Conservation (phyloP, 2,888 invertebrate species). For the Plagodis pulveraria region DNA sequence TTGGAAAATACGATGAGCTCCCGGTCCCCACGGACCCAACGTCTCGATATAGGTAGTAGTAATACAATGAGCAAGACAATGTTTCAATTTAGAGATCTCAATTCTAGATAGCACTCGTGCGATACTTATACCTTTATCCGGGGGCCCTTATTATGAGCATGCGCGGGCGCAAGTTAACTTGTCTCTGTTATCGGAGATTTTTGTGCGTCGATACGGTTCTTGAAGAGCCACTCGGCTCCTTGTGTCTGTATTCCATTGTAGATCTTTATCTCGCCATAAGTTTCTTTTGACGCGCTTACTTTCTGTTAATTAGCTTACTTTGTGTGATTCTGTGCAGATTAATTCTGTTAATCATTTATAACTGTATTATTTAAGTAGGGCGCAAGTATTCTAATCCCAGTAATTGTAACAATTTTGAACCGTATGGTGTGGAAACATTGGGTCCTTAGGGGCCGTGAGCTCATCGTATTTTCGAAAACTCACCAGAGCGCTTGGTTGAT, state of each 20-base stretch:
- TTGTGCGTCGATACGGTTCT: constrained; percentile 70
- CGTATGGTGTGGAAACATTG: no score
- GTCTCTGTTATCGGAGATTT: constrained; percentile 79
- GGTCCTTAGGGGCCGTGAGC: no score
- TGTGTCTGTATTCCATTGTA: constrained; percentile 58
- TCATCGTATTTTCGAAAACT: no score
- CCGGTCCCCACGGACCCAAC: no score
- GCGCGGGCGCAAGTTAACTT: constrained; percentile 77
- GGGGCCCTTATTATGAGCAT: constrained; percentile 71
- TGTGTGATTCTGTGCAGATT: constrained; percentile 24
- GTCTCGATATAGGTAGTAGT: no score
- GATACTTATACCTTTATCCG: constrained; percentile 74
- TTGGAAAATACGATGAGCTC: no score
- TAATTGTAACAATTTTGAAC: no score
- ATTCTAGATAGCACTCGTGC: constrained; percentile 69
- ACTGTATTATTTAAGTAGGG: not conserved
- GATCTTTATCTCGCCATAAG: constrained; percentile 58
- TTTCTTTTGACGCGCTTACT: constrained; percentile 54
- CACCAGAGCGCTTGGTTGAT: no score
- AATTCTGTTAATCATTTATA: constrained; percentile 22
- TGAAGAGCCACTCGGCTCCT: constrained; percentile 50
- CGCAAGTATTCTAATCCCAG: no score
- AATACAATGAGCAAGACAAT: constrained; percentile 69
- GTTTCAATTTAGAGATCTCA: constrained; percentile 80
- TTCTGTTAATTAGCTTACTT: constrained; percentile 53